Base-by-base conservation (phyloP, 2,797 vertebrate genomes). In the Trachops cirrhosus region DNA sequence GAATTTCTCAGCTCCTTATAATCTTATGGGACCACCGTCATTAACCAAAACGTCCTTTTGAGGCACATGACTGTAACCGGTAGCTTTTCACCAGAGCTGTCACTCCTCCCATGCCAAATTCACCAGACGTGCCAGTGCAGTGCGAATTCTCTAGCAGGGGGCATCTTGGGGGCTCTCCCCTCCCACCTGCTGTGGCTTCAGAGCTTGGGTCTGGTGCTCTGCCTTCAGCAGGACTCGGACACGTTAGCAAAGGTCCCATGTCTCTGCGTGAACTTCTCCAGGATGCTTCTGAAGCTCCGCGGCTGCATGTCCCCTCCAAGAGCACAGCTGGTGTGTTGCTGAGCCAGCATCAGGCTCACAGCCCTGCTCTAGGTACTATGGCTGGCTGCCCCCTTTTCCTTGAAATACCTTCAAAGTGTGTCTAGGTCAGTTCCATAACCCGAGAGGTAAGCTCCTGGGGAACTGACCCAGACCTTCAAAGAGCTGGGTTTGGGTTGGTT, bases 181-280 rank as follows among this genome's bases (percentile, higher is more conserved):
- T 32, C 7, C 57, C 0, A 0, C 46, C 50, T 3, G 6, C 24
- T 22, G 12, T 3, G 2, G 26, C 39, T 32, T 64, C 39, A 32
- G 77, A 57, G 84, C 41, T 44, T 14, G 9, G 14, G 2, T 26
- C 9, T 0, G 6, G 32, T 5, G 19, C 67, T 54, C 22, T 24
- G 21, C 89, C 73, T 86, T 18, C n/a, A 57, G 4, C 57, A 57
- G 46, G 32, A 24, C 15, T 3, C 3, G 0, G 10, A 70, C 6
- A 0, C 0, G 0, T n/a, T n/a, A 21, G 21, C 8, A 1, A 15
- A 86, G 62, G 10, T 22, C 67, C 46, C 4, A 0, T 2, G 4
- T 26, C 54, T 34, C 32, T 62, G 39, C 4, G 44, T 50, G n/a
- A 75, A 4, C 29, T 52, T 79, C 62, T 24, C 46, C 16, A 62